A percentile compares a stretch with the other conserved stretches of the same genome.
phyloP scores from a whole-genome alignment of 2,113 vertebrate species.

The Hiodon tergisus region DNA sequence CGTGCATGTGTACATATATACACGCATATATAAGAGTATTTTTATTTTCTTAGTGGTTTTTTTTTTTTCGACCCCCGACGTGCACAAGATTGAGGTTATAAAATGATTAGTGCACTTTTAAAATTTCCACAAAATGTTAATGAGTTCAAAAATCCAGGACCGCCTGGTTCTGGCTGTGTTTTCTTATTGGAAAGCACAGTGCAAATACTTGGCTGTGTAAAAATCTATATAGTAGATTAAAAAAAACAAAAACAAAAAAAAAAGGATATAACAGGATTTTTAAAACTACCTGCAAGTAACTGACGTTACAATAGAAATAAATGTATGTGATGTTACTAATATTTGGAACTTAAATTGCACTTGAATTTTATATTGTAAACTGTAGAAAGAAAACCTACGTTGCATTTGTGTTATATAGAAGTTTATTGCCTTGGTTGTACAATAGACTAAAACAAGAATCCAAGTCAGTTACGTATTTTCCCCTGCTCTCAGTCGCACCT shows the following conservation, averaged over 20 bases:
- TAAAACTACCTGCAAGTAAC: slow-evolving; percentile 64
- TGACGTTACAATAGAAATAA: slow-evolving; percentile 57
- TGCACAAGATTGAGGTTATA: slow-evolving; percentile 41
- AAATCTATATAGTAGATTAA: slow-evolving; percentile 34
- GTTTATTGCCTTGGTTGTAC: slow-evolving; percentile 44
- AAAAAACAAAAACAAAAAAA: slow-evolving; percentile 32
- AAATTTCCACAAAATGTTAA: slow-evolving; percentile 24
- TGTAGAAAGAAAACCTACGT: slow-evolving; percentile 50
- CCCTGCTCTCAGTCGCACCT: background rate
- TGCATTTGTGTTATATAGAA: slow-evolving; percentile 57
- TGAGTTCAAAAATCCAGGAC: slow-evolving; percentile 22
- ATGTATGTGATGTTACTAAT: slow-evolving; percentile 66
- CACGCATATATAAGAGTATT: slow-evolving; percentile 32
- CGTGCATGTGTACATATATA: slow-evolving; percentile 33
- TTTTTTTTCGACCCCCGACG: slow-evolving; percentile 38
- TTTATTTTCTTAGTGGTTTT: slow-evolving; percentile 20
- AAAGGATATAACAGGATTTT: slow-evolving; percentile 43
- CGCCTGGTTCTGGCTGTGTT: slow-evolving; percentile 23
- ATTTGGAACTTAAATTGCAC: slow-evolving; percentile 75
- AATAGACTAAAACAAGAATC: slow-evolving; percentile 11
- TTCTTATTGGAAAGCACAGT: slow-evolving; percentile 27
- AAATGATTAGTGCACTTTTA: slow-evolving; percentile 45
- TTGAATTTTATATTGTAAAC: slow-evolving; percentile 72
- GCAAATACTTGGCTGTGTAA: slow-evolving; percentile 31
- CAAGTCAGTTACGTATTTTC: background rate